Conservation (phyloP, 1,140 invertebrate species). For the Scaptomyza montana region DNA sequence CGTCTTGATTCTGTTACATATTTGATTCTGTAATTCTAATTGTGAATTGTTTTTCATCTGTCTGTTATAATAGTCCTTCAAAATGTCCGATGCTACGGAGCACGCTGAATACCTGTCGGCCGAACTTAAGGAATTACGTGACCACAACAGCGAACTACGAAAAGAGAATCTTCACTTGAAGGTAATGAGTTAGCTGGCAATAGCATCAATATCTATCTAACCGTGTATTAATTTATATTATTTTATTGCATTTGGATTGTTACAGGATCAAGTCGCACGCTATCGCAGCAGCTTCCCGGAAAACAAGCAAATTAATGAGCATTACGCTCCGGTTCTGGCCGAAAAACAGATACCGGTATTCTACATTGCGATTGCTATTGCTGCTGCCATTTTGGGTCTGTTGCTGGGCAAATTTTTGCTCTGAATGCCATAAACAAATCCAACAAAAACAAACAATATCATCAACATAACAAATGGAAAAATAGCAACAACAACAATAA, state of each 20-base stretch:
- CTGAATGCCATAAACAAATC: slow-evolving; percentile 83
- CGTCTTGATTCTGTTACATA: no score
- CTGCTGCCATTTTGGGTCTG: slow-evolving; percentile 85
- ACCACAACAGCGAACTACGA: slow-evolving; percentile 90
- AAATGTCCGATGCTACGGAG: slow-evolving; percentile 44
- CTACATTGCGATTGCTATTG: slow-evolving; percentile 85
- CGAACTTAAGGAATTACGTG: slow-evolving; percentile 90
- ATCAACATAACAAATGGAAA: slow-evolving; percentile 33
- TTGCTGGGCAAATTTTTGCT: slow-evolving; percentile 86
- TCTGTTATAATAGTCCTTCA: slow-evolving; percentile 33
- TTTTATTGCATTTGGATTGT: no score
- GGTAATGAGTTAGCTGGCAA: slow-evolving; percentile 83
- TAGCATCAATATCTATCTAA: no score
- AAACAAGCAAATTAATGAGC: slow-evolving; percentile 67
- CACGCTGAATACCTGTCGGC: slow-evolving; percentile 83
- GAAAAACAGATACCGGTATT: slow-evolving; percentile 84
- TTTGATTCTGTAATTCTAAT: background rate
- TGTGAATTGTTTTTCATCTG: background rate
- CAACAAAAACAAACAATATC: slow-evolving; percentile 41
- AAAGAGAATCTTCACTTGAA: slow-evolving; percentile 93
- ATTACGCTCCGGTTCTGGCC: slow-evolving; percentile 77
- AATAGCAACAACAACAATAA: slow-evolving; percentile 29
- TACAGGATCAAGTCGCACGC: slow-evolving; percentile 86
- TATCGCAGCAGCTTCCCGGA: slow-evolving; percentile 83
- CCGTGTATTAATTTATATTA: no score